Evolutionary conservation across 2,113 vertebrate species (phyloP).

Genomic region (Rhipidura dahli): DNA sequence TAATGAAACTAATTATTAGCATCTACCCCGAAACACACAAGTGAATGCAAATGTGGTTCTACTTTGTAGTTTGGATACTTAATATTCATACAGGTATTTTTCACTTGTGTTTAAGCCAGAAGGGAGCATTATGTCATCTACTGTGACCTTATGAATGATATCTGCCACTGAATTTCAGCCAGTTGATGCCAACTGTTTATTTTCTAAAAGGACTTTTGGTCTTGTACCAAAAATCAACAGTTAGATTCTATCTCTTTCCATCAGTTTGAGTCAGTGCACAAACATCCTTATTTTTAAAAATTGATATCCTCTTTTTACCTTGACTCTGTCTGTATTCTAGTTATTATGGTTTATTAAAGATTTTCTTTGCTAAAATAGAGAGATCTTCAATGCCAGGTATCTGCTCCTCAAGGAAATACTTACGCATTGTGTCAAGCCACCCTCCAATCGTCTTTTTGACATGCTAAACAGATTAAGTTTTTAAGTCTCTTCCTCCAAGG

Average conservation of each 20-base stretch:
- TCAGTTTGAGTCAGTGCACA: background rate
- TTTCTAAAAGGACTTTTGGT: background rate
- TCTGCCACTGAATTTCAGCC: background rate
- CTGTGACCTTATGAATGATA: background rate
- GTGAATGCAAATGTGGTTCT: background rate
- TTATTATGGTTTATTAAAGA: background rate
- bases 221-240: background rate
- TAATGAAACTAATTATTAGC: background rate
- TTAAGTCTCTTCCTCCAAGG: constrained; percentile 5
- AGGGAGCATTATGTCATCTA: background rate
- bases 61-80: background rate
- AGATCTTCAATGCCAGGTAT: background rate
- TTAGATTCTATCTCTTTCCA: background rate
- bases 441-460: constrained; percentile 35
- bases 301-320: background rate
- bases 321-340: background rate
- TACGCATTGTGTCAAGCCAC: background rate
- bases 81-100: background rate
- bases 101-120: background rate
- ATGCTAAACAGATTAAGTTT: constrained; percentile 36
- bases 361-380: background rate
- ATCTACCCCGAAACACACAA: background rate
- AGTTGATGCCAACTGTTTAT: background rate
- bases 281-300: background rate
- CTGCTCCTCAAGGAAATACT: background rate